phyloP scores from a whole-genome alignment of 2,888 invertebrate genomes.

The Caenorhabditis wallacei region DNA sequence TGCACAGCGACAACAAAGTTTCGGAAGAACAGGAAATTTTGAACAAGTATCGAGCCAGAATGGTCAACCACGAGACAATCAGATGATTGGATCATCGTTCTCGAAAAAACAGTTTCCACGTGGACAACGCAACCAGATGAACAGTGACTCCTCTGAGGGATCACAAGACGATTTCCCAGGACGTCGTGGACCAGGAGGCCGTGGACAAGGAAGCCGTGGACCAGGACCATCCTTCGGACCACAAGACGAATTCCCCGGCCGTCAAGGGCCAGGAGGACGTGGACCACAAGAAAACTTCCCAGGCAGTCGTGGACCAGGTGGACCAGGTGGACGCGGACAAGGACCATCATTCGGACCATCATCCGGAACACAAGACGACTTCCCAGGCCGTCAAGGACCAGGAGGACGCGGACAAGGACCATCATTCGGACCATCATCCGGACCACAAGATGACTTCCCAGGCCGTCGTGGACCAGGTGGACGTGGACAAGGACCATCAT shows the following conservation, averaged over 20 bases:
- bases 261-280: constrained; percentile 20
- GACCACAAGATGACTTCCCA: too few relatives aligned
- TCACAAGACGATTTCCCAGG: constrained; percentile 21
- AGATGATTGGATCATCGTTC: too few relatives aligned
- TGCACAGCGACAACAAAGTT: too few relatives aligned
- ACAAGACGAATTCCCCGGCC: constrained; percentile 15
- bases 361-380: constrained; percentile 8
- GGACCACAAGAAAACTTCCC: constrained; percentile 18
- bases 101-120: background rate
- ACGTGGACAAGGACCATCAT: constrained; percentile 12
- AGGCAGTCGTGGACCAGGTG: constrained; percentile 25
- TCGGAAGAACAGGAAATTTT: too few relatives aligned
- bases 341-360: constrained; percentile 12
- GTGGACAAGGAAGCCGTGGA: constrained; percentile 17
- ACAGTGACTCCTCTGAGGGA: constrained; percentile 11
- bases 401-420: constrained; percentile 18
- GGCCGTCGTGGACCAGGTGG: constrained; percentile 15
- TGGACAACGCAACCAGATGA: constrained; percentile 12
- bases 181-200: constrained; percentile 19
- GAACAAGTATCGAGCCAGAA: too few relatives aligned
- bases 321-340: constrained; percentile 9
- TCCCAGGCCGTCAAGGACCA: constrained; percentile 12
- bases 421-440: background rate
- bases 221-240: background rate
- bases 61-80: too few relatives aligned